Percentiles rank a stretch among this genome's conserved stretches.
Conservation (phyloP, 2,888 invertebrate species). For the Eurytoma adleriae region DNA sequence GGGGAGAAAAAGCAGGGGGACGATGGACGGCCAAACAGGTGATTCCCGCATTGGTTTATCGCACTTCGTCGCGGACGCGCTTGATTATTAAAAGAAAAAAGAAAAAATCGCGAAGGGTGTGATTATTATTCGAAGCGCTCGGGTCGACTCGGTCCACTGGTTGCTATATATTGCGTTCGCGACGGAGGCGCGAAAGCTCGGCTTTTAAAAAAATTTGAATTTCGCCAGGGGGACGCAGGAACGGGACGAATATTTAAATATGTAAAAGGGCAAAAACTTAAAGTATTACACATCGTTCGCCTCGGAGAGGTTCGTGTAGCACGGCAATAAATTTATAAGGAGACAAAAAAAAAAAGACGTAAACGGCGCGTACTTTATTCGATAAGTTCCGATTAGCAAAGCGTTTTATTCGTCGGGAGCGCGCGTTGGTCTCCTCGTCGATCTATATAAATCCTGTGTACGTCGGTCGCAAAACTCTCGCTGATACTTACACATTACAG, state of each 20-base stretch:
- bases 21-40: slow-evolving; percentile 39
- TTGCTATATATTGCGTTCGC: no score
- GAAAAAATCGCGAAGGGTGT: not conserved
- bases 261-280: slow-evolving; percentile 22
- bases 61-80: no score
- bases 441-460: slow-evolving; percentile 33
- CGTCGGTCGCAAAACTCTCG: slow-evolving; percentile 7
- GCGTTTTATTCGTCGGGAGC: slow-evolving; percentile 41
- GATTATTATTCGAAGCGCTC: no score
- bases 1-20: not conserved
- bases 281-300: slow-evolving; percentile 52
- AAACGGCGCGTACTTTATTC: slow-evolving; percentile 39
- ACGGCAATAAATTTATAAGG: slow-evolving; percentile 54
- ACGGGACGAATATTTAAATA: not conserved
- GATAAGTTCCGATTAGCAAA: slow-evolving; percentile 50
- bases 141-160: no score
- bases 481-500: no score
- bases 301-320: slow-evolving; percentile 55
- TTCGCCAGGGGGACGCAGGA: slow-evolving; percentile 3
- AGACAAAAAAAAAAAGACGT: not conserved
- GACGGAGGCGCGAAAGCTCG: no score
- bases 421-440: slow-evolving; percentile 7
- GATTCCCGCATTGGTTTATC: no score
- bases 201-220: not conserved
- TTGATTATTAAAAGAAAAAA: no score